phyloP scores from a whole-genome alignment of 2,888 invertebrate genomes.

The Zaprionus bogoriensis region DNA sequence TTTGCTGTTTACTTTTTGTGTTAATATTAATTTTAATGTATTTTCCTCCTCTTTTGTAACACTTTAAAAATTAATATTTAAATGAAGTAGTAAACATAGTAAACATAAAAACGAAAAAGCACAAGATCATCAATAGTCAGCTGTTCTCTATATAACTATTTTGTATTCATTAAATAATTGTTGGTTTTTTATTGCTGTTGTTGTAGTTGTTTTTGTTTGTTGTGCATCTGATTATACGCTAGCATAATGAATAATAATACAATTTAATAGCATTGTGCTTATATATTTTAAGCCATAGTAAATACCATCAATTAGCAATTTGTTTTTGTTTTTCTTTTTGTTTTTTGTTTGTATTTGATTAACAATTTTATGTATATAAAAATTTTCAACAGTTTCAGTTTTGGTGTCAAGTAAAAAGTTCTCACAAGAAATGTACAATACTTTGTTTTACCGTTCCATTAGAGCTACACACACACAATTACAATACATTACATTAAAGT shows the following conservation, averaged over 20 bases:
- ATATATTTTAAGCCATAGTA: slow-evolving; percentile 64
- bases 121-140: slow-evolving; percentile 52
- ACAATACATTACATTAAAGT: slow-evolving; percentile 46
- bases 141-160: slow-evolving; percentile 7
- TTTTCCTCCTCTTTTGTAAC: slow-evolving; percentile 51
- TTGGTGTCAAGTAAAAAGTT: slow-evolving; percentile 76
- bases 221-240: slow-evolving; percentile 43
- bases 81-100: too few relatives aligned
- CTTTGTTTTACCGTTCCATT: slow-evolving; percentile 61
- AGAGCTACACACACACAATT: slow-evolving; percentile 36
- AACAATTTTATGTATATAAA: slow-evolving; percentile 71
- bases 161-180: background rate
- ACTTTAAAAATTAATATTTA: slow-evolving; percentile 65
- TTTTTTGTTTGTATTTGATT: slow-evolving; percentile 33
- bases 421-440: slow-evolving; percentile 75
- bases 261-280: slow-evolving; percentile 58
- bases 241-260: slow-evolving; percentile 62
- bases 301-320: slow-evolving; percentile 74
- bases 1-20: slow-evolving; percentile 2
- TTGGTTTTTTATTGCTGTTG: slow-evolving; percentile 1
- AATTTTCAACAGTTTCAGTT: slow-evolving; percentile 75
- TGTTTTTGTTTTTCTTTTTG: slow-evolving; percentile 26
- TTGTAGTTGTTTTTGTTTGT: slow-evolving; percentile 30
- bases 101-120: slow-evolving; percentile 69
- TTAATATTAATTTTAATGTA: slow-evolving; percentile 47